Percentiles rank a stretch among this genome's conserved stretches.
These are phyloP conservation scores for Whitmania pigra DNA, from an alignment of 1,140 invertebrate genomes.

Conservation along the genomic window DNA sequence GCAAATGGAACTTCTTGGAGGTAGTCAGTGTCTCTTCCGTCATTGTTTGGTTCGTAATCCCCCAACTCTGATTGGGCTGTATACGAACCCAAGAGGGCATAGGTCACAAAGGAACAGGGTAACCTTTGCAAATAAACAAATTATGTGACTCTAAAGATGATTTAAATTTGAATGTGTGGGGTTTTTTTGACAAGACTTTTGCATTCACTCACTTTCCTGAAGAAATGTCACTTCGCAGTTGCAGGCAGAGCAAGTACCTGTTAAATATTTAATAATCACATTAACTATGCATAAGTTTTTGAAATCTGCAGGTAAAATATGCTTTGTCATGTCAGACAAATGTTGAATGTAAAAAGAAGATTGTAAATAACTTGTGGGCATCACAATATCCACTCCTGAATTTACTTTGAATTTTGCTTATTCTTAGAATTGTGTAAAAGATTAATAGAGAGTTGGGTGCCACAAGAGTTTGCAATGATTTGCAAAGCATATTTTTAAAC, in stretches of 20 bases:
- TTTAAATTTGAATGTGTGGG: too few relatives aligned
- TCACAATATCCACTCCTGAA: not conserved
- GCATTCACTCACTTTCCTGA: slow-evolving; percentile 54
- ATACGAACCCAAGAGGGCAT: slow-evolving; percentile 89
- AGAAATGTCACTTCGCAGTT: slow-evolving; percentile 85
- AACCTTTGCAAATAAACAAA: not conserved
- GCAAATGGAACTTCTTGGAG: slow-evolving; percentile 79
- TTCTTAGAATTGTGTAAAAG: not conserved
- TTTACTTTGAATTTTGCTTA: not conserved
- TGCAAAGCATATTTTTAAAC: not conserved
- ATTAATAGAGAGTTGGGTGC: not conserved
- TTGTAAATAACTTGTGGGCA: too few relatives aligned
- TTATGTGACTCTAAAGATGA: too few relatives aligned
- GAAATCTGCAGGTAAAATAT: not conserved
- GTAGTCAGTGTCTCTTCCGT: slow-evolving; percentile 55
- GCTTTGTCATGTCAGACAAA: not conserved
- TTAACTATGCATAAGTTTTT: not conserved
- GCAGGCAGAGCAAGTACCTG: slow-evolving; percentile 87
- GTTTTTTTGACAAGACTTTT: not conserved
- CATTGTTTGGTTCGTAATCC: slow-evolving; percentile 75
- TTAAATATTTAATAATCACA: slow-evolving; percentile 28
- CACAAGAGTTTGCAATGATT: slow-evolving; percentile 10
- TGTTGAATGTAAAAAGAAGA: not conserved
- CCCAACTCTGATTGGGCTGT: slow-evolving; percentile 93
- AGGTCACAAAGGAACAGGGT: slow-evolving; percentile 72